Conservation (phyloP, 2,113 vertebrate species). For the Halichoerus grypus region DNA sequence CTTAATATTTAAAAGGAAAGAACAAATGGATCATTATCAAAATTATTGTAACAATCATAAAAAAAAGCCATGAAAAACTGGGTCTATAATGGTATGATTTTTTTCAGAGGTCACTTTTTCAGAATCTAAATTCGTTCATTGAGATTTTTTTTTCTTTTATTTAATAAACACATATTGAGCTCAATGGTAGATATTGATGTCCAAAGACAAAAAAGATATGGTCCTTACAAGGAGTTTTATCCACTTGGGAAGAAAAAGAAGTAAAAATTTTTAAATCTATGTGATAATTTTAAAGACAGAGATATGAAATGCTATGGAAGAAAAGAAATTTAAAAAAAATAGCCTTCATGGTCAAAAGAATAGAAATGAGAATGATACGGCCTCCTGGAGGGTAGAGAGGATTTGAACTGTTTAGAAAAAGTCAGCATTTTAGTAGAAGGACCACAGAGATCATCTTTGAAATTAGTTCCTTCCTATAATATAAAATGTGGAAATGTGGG, state of each 20-base stretch:
- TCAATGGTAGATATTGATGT: not conserved
- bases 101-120: not conserved
- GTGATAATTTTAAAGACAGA: not conserved
- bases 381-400: not conserved
- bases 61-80: not conserved
- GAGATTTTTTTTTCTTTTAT: not conserved
- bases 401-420: not conserved
- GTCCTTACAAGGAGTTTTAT: not conserved
- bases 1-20: conserved; percentile 27
- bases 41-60: not conserved
- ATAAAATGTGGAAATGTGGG: not conserved
- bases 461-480: not conserved
- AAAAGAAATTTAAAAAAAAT: not conserved
- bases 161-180: not conserved
- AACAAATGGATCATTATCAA: not conserved
- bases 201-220: not conserved
- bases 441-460: not conserved
- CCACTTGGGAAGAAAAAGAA: not conserved
- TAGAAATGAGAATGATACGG: not conserved
- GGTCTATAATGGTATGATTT: not conserved
- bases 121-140: not conserved
- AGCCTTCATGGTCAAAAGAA: not conserved
- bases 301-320: not conserved
- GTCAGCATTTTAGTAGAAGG: not conserved
- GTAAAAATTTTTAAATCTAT: not conserved